Conservation (phyloP, 1,140 invertebrate species). For the Panagrolaimus sp. region DNA sequence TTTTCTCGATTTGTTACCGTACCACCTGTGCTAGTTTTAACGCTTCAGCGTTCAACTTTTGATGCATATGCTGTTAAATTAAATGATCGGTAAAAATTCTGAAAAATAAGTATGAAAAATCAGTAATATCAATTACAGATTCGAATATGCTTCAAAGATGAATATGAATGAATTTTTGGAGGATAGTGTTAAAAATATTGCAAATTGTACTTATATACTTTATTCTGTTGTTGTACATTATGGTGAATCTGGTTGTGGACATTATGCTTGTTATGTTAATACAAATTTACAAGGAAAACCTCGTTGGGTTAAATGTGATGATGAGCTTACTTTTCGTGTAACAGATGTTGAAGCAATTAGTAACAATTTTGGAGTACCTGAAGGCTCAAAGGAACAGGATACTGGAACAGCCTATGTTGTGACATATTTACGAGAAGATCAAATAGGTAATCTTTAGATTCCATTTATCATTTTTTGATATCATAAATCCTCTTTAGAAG, state of each 20-base stretch:
- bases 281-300: background rate
- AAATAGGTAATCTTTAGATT: background rate
- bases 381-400: background rate
- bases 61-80: background rate
- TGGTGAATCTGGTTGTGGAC: conserved; percentile 15
- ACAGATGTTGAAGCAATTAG: conserved; percentile 1
- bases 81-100: background rate
- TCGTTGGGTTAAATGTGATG: conserved; percentile 12
- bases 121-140: background rate
- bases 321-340: background rate
- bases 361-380: conserved; percentile 5
- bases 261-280: conserved; percentile 11
- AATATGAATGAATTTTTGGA: background rate
- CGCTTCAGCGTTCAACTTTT: background rate
- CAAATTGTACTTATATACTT: background rate
- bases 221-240: conserved; percentile 1
- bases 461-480: background rate
- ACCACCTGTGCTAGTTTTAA: background rate
- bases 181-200: background rate
- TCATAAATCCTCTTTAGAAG: background rate
- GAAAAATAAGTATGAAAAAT: too few relatives aligned
- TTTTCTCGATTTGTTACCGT: background rate
- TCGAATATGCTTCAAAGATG: background rate
- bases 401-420: conserved; percentile 7
- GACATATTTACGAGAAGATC: background rate